Evolutionary conservation across 2,113 vertebrate genomes (phyloP).

Genomic region (Saccopteryx bilineata): DNA sequence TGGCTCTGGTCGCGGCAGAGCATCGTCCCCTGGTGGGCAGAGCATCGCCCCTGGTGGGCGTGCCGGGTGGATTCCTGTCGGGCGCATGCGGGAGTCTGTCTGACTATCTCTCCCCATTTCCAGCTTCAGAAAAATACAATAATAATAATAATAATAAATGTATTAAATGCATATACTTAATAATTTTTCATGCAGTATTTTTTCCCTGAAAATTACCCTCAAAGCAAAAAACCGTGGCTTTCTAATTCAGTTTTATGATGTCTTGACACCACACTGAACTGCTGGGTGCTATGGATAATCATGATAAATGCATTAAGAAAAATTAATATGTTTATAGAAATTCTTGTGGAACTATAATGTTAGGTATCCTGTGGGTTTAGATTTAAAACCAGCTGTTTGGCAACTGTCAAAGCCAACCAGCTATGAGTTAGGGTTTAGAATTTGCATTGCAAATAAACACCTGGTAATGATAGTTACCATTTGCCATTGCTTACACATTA

Average conservation of each 20-base stretch:
- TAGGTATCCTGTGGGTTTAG: background rate
- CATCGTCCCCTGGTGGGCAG: no score
- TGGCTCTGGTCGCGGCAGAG: no score
- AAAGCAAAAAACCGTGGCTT: background rate
- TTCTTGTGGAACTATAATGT: background rate
- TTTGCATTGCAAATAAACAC: constrained; percentile 80
- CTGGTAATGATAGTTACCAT: constrained; percentile 70
- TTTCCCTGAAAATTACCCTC: background rate
- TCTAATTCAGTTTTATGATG: background rate
- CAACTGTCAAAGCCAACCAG: constrained; percentile 36
- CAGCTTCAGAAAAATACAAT: no score
- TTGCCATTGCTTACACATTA: constrained; percentile 63
- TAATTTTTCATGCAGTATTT: background rate
- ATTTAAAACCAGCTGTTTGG: constrained; percentile 73
- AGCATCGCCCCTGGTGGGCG: no score
- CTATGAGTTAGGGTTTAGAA: constrained; percentile 56
- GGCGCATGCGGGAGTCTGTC: no score
- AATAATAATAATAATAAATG: background rate
- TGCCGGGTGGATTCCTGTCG: no score
- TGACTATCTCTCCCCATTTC: no score
- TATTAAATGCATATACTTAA: background rate
- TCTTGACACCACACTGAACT: background rate
- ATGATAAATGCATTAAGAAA: background rate
- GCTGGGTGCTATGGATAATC: background rate
- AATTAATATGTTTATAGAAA: constrained; percentile 35